These are phyloP conservation scores for Pelobates cultripes DNA, from an alignment of 2,797 vertebrate genomes.

Conservation along the genomic window DNA sequence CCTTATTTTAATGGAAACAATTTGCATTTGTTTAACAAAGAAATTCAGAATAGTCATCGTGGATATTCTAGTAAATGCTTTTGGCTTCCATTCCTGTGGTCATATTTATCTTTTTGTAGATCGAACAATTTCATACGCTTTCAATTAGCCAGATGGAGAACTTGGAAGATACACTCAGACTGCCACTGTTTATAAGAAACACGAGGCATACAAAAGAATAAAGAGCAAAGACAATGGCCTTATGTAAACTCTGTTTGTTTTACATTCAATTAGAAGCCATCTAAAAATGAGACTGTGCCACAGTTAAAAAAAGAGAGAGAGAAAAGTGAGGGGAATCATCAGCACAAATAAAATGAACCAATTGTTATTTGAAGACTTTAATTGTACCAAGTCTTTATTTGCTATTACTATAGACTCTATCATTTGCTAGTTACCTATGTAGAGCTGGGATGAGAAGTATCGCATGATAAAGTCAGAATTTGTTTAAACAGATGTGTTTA, in stretches of 20 bases:
- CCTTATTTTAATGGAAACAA: constrained; percentile 52
- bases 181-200: constrained; percentile 50
- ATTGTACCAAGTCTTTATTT: neutral
- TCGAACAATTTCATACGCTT: constrained; percentile 52
- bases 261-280: constrained; percentile 6
- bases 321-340: neutral
- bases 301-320: neutral
- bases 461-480: neutral
- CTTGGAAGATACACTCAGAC: constrained; percentile 46
- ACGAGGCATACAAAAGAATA: constrained; percentile 28
- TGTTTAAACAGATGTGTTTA: constrained; percentile 8
- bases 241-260: constrained; percentile 32
- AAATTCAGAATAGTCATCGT: constrained; percentile 34
- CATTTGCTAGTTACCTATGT: neutral
- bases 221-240: constrained; percentile 41
- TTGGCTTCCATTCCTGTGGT: constrained; percentile 46
- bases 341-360: neutral
- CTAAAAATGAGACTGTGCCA: constrained; percentile 3
- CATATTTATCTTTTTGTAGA: constrained; percentile 53
- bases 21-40: constrained; percentile 55
- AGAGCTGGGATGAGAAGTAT: neutral
- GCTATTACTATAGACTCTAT: neutral
- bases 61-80: constrained; percentile 47
- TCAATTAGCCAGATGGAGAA: constrained; percentile 57
- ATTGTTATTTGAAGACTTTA: constrained; percentile 1